Base-by-base conservation (phyloP, 2,113 vertebrate genomes). In the Cisticola juncidis region DNA sequence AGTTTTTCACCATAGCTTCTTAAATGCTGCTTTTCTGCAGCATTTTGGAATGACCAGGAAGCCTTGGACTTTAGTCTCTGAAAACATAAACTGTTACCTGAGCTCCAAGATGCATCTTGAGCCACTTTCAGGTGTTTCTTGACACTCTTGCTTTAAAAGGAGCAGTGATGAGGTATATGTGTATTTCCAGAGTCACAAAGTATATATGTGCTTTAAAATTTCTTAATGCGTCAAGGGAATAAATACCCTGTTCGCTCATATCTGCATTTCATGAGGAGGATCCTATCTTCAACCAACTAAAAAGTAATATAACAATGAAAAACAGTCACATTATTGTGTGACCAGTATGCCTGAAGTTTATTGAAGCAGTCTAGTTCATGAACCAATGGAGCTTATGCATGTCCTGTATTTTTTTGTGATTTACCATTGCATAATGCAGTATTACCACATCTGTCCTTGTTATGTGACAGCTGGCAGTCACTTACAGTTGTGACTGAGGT, bases 171-270 rank as follows among this genome's bases (percentile, higher is more conserved):
- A 72, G 31, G 16, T 58, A 35, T 11, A 2, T 48, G 1, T 5
- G 18, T 26, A 15, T 31, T 88, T 85, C 16, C 14, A 25, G 28
- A 65, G 23, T 47, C 31, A 81, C 42, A 51, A 68, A 36, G 14
- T 60, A 23, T 44, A 2, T 26, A 51, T 48, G 36, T 70, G 15
- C 23, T 84, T 79, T 79, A 56, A 89, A 79, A 36, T n/a, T 71
- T 91, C 33, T n/a, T 89, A 44, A 48, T 47, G 13, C 0, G 3
- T 2, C 8, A 48, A 74, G 26, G 16, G 38, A 81, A 35, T 62
- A 81, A 91, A 71, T 66, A 62, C 1, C 6, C 6, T 6, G 2
- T 76, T 88, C 0, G 0, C 4, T 90, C 6, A 50, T 65, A 47
- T 10, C 4, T 62, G 1, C 2, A 8, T 91, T 95, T 74, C 14